Percentiles rank a stretch among this genome's conserved stretches.
phyloP scores from a whole-genome alignment of 2,888 invertebrate genomes.

The Myathropa florea region DNA sequence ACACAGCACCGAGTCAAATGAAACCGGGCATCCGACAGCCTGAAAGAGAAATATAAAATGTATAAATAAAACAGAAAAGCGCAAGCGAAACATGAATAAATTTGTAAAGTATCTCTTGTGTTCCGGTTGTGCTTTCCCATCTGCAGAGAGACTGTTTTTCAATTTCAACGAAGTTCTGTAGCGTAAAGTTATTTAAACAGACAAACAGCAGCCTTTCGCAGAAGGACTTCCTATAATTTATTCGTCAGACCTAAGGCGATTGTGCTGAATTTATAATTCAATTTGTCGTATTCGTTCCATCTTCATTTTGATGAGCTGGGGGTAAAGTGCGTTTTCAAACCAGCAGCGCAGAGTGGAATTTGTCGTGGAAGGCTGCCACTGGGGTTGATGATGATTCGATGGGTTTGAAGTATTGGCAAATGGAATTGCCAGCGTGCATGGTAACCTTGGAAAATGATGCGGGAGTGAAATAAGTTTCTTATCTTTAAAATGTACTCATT shows the following conservation, averaged over 20 bases:
- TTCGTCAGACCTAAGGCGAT: constrained; percentile 27
- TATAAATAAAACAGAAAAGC: background rate
- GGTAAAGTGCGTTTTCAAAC: background rate
- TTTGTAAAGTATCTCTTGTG: constrained; percentile 20
- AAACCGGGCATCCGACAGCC: constrained; percentile 83
- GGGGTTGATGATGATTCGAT: background rate
- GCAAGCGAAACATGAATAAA: constrained; percentile 16
- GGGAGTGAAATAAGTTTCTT: too few relatives aligned
- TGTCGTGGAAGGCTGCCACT: constrained; percentile 16
- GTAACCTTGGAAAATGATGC: too few relatives aligned
- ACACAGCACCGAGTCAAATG: constrained; percentile 89
- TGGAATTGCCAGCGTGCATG: background rate
- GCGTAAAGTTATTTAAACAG: constrained; percentile 11
- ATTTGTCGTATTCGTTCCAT: constrained; percentile 47
- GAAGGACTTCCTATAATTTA: constrained; percentile 18
- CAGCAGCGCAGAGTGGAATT: background rate
- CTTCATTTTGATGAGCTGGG: constrained; percentile 38
- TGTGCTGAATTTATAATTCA: constrained; percentile 42
- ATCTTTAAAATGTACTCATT: background rate
- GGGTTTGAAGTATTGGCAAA: background rate
- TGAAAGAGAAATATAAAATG: constrained; percentile 28
- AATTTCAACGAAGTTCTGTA: constrained; percentile 7
- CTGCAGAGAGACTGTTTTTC: constrained; percentile 1
- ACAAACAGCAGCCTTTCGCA: background rate
- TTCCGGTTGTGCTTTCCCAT: constrained; percentile 11